Percentiles rank a stretch among this genome's conserved stretches.
Evolutionary conservation across 2,113 vertebrate species (phyloP).

Genomic region (Xiphorhynchus elegans): DNA sequence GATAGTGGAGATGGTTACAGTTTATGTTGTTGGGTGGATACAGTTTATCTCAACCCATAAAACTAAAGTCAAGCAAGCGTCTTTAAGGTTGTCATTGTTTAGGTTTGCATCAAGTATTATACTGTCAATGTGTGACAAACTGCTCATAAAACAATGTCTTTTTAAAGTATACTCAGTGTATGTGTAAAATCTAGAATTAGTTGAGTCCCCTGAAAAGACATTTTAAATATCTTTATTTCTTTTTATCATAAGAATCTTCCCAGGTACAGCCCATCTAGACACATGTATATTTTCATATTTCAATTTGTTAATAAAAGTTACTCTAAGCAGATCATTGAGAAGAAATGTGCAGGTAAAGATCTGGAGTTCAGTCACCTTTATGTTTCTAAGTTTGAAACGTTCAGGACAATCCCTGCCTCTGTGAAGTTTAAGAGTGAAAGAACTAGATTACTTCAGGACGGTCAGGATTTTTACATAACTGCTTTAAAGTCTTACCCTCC

Average conservation of each 20-base stretch:
- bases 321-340: not conserved
- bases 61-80: not conserved
- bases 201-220: not conserved
- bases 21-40: not conserved
- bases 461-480: not conserved
- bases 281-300: not conserved
- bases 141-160: not conserved
- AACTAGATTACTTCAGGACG: not conserved
- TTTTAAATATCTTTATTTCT: not conserved
- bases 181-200: not conserved
- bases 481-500: not conserved
- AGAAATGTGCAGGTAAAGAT: not conserved
- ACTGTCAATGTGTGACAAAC: not conserved
- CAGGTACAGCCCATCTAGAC: fast-evolving
- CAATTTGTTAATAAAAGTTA: not conserved
- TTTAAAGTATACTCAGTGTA: not conserved
- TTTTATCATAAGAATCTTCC: not conserved
- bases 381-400: not conserved
- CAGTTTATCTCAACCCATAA: not conserved
- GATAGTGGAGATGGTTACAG: fast-evolving
- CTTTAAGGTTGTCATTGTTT: not conserved
- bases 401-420: not conserved
- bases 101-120: not conserved
- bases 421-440: not conserved
- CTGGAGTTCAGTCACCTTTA: not conserved